Conservation (phyloP, 2,888 invertebrate species). For the Osmoderma eremita region DNA sequence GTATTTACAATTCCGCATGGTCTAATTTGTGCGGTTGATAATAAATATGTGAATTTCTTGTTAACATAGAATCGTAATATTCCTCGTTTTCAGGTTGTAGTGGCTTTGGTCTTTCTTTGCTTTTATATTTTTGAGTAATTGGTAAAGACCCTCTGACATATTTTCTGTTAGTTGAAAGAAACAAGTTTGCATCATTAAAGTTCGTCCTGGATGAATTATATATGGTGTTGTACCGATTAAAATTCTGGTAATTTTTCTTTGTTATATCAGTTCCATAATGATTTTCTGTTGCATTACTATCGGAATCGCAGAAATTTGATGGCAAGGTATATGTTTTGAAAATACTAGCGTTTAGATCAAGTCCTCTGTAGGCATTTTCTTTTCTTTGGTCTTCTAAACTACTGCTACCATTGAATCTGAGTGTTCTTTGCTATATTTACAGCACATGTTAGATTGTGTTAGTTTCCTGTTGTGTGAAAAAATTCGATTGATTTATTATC, state of each 20-base stretch:
- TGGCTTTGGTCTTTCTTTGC: slow-evolving; percentile 68
- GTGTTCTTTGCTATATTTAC: slow-evolving; percentile 63
- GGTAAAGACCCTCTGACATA: slow-evolving; percentile 50
- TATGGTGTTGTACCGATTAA: slow-evolving; percentile 56
- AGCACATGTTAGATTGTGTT: slow-evolving; percentile 63
- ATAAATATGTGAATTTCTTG: slow-evolving; percentile 59
- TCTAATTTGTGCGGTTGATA: slow-evolving; percentile 61
- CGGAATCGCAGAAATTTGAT: slow-evolving; percentile 57
- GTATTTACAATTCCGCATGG: slow-evolving; percentile 63
- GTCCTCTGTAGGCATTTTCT: slow-evolving; percentile 57
- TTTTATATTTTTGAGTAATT: slow-evolving; percentile 46
- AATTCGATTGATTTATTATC: slow-evolving; percentile 31
- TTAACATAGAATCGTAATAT: slow-evolving; percentile 72
- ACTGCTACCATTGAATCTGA: slow-evolving; percentile 64
- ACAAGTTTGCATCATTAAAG: slow-evolving; percentile 51
- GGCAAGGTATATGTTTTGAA: slow-evolving; percentile 54
- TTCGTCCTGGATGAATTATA: slow-evolving; percentile 55
- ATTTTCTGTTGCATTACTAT: slow-evolving; percentile 55
- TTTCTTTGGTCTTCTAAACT: slow-evolving; percentile 59
- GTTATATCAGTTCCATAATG: slow-evolving; percentile 44
- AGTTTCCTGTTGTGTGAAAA: slow-evolving; percentile 52
- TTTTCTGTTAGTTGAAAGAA: slow-evolving; percentile 51
- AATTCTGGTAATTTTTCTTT: slow-evolving; percentile 57
- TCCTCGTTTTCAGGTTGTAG: slow-evolving; percentile 70
- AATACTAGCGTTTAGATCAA: slow-evolving; percentile 52